Evolutionary conservation across 92 coral and sea anemone species (phyloP).

Genomic region (Parazoanthus swiftii): DNA sequence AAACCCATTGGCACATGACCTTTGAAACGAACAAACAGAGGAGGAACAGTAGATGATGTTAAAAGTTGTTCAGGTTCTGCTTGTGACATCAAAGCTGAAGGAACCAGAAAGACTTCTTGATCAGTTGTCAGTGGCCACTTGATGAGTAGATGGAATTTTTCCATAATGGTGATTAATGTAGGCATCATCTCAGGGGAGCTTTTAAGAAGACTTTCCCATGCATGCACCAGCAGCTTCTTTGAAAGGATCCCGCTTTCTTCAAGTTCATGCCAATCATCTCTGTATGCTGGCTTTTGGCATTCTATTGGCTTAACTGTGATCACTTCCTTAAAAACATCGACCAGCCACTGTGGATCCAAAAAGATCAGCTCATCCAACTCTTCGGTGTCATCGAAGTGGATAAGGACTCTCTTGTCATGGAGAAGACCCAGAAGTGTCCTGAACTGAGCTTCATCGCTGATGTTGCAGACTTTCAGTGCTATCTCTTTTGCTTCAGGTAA

Average conservation of each 20-base stretch:
- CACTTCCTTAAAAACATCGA: constrained; percentile 57
- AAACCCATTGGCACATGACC: neutral
- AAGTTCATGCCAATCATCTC: constrained; percentile 49
- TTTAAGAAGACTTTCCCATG: constrained; percentile 8
- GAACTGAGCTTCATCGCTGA: constrained; percentile 38
- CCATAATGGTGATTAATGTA: no score
- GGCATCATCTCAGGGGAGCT: no score
- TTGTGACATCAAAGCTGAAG: no score
- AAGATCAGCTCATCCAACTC: constrained; percentile 36
- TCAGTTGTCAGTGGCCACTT: no score
- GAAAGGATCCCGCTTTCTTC: constrained; percentile 48
- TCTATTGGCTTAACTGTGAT: constrained; percentile 55
- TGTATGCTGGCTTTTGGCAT: constrained; percentile 2
- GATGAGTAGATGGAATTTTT: no score
- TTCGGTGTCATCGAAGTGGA: constrained; percentile 51
- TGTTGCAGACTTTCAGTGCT: constrained; percentile 40
- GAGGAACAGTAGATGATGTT: constrained; percentile 33
- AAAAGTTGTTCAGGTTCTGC: neutral
- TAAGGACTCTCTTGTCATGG: constrained; percentile 60
- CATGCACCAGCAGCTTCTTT: constrained; percentile 30
- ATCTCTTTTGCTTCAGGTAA: constrained; percentile 45
- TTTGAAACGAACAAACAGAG: constrained; percentile 49
- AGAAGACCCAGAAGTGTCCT: constrained; percentile 49
- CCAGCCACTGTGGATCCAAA: constrained; percentile 64
- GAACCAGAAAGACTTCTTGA: no score